Conservation (phyloP, 2,888 invertebrate species). For the Dioctria linearis region DNA sequence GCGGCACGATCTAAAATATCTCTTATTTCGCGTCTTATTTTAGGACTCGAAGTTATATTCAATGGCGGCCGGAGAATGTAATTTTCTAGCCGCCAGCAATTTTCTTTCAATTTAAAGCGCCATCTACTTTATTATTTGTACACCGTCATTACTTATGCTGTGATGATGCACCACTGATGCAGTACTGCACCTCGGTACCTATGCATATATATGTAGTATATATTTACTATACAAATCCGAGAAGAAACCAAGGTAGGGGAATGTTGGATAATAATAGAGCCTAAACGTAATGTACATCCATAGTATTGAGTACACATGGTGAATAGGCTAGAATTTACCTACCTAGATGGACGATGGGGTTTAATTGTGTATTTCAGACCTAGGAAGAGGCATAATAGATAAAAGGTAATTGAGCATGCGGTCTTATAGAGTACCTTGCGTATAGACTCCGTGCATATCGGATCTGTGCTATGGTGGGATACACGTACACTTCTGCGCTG, state of each 20-base stretch:
- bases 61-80: conserved; percentile 28
- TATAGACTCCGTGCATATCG: not conserved
- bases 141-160: conserved; percentile 38
- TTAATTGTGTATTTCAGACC: conserved; percentile 30
- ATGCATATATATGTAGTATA: not conserved
- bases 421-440: not conserved
- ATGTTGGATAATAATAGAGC: conserved; percentile 27
- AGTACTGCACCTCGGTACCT: not conserved
- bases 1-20: conserved; percentile 8
- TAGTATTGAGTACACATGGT: not conserved
- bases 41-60: conserved; percentile 18
- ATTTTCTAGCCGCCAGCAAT: conserved; percentile 42
- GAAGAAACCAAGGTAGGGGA: conserved; percentile 13
- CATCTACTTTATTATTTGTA: conserved; percentile 48
- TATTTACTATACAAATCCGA: no score
- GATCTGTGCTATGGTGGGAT: no score
- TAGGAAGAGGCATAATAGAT: conserved; percentile 43
- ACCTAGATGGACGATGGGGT: not conserved
- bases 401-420: conserved; percentile 50
- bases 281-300: conserved; percentile 4
- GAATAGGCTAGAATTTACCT: not conserved
- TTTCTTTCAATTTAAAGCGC: conserved; percentile 50
- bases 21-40: not conserved
- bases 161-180: not conserved
- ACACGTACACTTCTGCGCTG: no score